phyloP scores from a whole-genome alignment of 1,140 invertebrate genomes.

The Drosophila lini region DNA sequence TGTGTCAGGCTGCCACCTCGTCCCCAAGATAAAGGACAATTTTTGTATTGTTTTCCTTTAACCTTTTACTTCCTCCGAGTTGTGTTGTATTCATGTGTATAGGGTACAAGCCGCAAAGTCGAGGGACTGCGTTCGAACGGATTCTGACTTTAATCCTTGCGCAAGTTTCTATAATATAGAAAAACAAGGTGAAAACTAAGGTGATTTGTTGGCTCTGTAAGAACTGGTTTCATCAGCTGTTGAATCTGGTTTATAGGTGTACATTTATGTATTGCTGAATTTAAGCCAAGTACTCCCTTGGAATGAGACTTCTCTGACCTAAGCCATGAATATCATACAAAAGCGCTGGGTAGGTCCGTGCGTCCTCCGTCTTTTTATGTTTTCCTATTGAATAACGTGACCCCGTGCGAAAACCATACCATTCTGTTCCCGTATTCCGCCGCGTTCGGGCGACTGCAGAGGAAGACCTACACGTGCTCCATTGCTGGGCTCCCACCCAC shows the following conservation, averaged over 20 bases:
- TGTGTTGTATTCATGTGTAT: conserved; percentile 26
- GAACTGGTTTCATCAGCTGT: neutral
- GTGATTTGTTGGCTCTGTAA: neutral
- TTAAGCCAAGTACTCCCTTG: neutral
- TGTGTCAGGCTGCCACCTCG: conserved; percentile 54
- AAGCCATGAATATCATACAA: neutral
- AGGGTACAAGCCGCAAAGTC: conserved; percentile 57
- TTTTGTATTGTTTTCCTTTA: conserved; percentile 45
- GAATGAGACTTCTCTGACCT: neutral
- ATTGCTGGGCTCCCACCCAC: conserved; percentile 51
- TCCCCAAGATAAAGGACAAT: conserved; percentile 12
- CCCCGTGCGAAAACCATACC: conserved; percentile 28
- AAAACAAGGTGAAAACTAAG: conserved; percentile 1
- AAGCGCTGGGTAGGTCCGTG: neutral
- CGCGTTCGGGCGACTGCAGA: neutral
- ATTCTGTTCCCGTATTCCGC: conserved; percentile 4
- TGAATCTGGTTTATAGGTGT: neutral
- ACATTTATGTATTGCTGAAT: neutral
- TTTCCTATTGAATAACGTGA: conserved; percentile 6
- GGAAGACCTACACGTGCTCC: conserved; percentile 52
- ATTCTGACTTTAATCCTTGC: conserved; percentile 65
- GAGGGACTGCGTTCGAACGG: conserved; percentile 57
- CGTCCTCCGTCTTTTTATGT: neutral
- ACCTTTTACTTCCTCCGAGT: conserved; percentile 65
- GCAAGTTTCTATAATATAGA: conserved; percentile 28